Percentiles rank a stretch among this genome's conserved stretches.
Evolutionary conservation across 2,113 vertebrate genomes (phyloP).

Genomic region (Aegotheles bennettii): DNA sequence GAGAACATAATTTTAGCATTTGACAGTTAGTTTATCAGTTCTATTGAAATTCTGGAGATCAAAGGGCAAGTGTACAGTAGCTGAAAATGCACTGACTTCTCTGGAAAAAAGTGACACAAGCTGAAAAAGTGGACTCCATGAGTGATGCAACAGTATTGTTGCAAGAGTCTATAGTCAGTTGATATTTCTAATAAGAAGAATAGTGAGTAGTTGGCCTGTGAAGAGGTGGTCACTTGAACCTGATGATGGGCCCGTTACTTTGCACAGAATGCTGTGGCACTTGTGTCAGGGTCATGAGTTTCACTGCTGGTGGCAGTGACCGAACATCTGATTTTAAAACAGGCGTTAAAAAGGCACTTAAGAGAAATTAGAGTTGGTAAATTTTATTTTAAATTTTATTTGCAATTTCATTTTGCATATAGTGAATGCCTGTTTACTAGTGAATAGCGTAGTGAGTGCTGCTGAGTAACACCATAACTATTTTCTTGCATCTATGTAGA

Average conservation of each 20-base stretch:
- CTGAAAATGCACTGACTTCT: background rate
- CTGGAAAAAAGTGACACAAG: background rate
- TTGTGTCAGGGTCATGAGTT: background rate
- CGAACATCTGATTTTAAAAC: background rate
- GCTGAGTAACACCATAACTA: background rate
- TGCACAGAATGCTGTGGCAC: background rate
- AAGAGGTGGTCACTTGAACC: background rate
- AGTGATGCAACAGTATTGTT: background rate
- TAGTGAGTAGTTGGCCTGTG: background rate
- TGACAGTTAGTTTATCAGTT: background rate
- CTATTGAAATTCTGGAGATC: background rate
- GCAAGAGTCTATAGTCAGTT: background rate
- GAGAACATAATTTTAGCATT: background rate
- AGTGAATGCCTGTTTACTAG: background rate
- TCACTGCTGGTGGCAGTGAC: background rate
- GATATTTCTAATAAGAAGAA: background rate
- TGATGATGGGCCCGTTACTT: background rate
- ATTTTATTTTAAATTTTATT: background rate
- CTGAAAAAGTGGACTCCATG: background rate
- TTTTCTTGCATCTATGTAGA: background rate
- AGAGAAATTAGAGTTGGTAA: background rate
- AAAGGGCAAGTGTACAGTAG: background rate
- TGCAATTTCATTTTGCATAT: background rate
- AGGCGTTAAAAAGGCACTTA: background rate
- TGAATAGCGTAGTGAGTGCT: background rate